Evolutionary conservation across 2,888 invertebrate species (phyloP), one percentile per base, ranked within the genome.

Genomic region (Melanostoma scalare): DNA sequence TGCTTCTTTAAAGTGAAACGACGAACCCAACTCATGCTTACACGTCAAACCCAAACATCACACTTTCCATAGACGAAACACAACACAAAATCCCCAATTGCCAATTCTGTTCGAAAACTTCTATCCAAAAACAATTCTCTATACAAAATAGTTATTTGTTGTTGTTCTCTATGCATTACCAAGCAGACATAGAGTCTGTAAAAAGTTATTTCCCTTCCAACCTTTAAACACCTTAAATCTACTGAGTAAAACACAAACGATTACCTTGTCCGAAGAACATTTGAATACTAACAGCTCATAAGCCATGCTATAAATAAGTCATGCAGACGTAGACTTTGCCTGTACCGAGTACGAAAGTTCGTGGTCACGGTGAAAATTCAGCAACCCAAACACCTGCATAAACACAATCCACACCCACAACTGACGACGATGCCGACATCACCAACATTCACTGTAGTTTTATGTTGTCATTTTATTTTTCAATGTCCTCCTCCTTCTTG

Each of bases 251-350:
- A 58, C 67, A 73, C 9, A 60, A 55, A 35, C 56, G 50, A 56
- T 68, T 56, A 74, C 10, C 55, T 40, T 42, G 48, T 31, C 42
- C 30, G 1, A 50, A 52, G 68, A 63, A 20, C 33, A 40, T 63
- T 55, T 76, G 48, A 69, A 69, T 74, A 69, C 48, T 56, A 74
- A 53, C 53, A 78, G 44, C 60, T 78, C 60, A 78, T 65, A 53
- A 74, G 65, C 36, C 31, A 67, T 78, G 60, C 60, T 44, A 71
- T 74, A 61, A 74, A 78, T 75, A 78, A 71, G 74, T 78, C 78
- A 84, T 60, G 9, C 31, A 9, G 20, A 61, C 53, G 46, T 73
- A 56, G 56, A 55, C 61, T 38, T 55, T 36, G 36, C 53, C 8
- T 42, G 9, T 10, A 53, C 33, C 33, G n/a, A 46, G 48, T 36